phyloP scores from a whole-genome alignment of 2,888 invertebrate species.

The Antheraea yamamai region DNA sequence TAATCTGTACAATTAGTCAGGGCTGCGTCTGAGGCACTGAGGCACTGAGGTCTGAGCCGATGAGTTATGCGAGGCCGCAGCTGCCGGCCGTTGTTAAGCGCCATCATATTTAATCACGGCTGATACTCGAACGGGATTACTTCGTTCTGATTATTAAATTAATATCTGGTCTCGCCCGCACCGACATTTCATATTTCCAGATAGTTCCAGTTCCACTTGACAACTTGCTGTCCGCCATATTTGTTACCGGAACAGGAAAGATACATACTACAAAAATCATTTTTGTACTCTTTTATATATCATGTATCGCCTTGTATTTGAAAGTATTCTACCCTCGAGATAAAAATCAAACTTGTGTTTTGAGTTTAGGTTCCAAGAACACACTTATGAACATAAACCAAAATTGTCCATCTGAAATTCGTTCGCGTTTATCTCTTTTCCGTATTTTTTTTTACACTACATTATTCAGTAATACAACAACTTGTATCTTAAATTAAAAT shows the following conservation, averaged over 20 bases:
- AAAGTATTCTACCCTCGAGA: no score
- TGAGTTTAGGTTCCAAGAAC: no score
- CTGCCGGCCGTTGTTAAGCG: constrained; percentile 27
- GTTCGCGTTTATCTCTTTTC: no score
- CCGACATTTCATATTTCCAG: constrained; percentile 5
- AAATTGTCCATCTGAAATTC: no score
- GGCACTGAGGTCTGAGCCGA: constrained; percentile 33
- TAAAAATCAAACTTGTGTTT: no score
- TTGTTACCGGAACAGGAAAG: neutral
- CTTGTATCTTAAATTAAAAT: no score
- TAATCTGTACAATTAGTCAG: constrained; percentile 70
- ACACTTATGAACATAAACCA: no score
- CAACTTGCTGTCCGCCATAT: neutral
- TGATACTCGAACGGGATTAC: constrained; percentile 31
- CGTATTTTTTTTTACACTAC: no score
- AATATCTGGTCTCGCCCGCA: constrained; percentile 27
- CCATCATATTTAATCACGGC: constrained; percentile 34
- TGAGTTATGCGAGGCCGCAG: constrained; percentile 47
- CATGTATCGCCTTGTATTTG: neutral
- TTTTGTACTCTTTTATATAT: neutral
- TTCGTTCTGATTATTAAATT: constrained; percentile 21
- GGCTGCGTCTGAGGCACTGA: constrained; percentile 31
- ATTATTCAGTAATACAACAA: no score
- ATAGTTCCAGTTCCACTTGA: neutral
- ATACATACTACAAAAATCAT: neutral